Evolutionary conservation across 2,888 invertebrate genomes (phyloP).

Genomic region (Scelioninae gen. 1): DNA sequence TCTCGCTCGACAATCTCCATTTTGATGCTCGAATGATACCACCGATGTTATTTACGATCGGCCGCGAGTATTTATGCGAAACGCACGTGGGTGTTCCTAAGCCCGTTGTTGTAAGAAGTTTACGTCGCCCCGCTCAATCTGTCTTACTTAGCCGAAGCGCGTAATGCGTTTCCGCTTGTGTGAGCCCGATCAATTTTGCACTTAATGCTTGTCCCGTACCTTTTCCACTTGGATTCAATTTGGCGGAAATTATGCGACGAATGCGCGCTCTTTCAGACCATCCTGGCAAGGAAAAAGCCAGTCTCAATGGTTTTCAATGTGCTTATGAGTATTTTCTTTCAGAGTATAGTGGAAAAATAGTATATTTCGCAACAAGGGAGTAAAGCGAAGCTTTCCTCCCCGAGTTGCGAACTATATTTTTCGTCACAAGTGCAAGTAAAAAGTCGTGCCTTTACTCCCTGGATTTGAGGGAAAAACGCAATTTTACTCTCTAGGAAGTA

Average conservation of each 20-base stretch:
- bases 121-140: constrained; percentile 67
- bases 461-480: too few species aligned
- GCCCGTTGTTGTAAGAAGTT: constrained; percentile 64
- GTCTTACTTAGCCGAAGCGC: constrained; percentile 71
- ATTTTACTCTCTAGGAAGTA: too few species aligned
- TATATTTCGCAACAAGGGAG: too few species aligned
- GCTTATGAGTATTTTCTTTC: constrained; percentile 16
- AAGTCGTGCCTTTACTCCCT: too few species aligned
- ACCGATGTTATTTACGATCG: constrained; percentile 58
- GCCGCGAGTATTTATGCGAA: constrained; percentile 54
- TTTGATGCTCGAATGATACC: constrained; percentile 53
- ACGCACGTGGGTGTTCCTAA: constrained; percentile 70
- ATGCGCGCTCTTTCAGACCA: constrained; percentile 41
- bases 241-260: constrained; percentile 60
- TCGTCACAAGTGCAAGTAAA: too few species aligned
- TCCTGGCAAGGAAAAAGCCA: constrained; percentile 1
- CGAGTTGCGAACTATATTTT: too few species aligned
- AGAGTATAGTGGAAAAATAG: background rate
- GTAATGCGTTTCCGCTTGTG: constrained; percentile 70
- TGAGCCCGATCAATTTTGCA: constrained; percentile 59
- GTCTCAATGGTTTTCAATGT: constrained; percentile 16
- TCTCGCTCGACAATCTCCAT: constrained; percentile 36
- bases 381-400: too few species aligned
- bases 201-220: constrained; percentile 53
- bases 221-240: constrained; percentile 51